These are phyloP conservation scores for Pedetes capensis DNA, from an alignment of 2,113 vertebrate genomes.

Conservation along the genomic window DNA sequence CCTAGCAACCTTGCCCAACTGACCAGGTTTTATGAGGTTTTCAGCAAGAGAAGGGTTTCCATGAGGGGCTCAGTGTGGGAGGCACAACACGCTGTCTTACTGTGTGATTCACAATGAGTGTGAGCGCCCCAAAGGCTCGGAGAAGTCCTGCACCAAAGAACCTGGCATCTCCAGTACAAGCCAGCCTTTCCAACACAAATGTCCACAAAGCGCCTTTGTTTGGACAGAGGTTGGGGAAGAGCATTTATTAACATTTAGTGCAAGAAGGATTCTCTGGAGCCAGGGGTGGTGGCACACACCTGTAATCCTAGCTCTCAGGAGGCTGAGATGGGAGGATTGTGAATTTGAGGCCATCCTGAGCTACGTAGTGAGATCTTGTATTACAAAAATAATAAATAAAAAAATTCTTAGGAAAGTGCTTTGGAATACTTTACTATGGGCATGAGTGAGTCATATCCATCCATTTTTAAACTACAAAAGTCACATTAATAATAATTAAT, in stretches of 20 bases:
- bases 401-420: background rate
- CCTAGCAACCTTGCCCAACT: too few relatives aligned
- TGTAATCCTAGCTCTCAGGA: background rate
- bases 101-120: background rate
- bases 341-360: background rate
- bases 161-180: background rate
- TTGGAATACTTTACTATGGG: background rate
- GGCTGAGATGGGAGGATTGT: background rate
- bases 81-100: background rate
- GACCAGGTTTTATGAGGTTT: background rate
- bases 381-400: background rate
- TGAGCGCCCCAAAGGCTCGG: background rate
- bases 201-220: background rate
- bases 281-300: background rate
- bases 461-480: background rate
- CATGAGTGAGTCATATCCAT: background rate
- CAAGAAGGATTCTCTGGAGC: background rate
- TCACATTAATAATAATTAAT: background rate
- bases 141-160: background rate
- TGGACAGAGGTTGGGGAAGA: background rate
- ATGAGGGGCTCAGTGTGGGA: background rate
- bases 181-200: background rate
- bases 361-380: background rate
- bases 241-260: background rate
- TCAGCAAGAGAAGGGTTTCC: background rate